Evolutionary conservation across 2,888 invertebrate species (phyloP).

Genomic region (Argynnis bischoffii): DNA sequence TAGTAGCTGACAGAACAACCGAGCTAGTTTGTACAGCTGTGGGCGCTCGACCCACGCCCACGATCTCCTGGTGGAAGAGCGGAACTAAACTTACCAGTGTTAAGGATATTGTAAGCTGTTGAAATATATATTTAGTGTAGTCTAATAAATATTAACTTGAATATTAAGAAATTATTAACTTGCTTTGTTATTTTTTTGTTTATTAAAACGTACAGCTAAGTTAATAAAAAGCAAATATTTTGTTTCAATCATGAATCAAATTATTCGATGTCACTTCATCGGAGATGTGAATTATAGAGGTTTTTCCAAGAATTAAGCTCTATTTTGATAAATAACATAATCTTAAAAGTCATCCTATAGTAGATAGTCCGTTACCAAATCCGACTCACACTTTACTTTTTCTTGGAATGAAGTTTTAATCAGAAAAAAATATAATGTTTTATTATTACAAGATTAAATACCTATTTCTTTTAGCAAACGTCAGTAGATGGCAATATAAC

Average conservation of each 20-base stretch:
- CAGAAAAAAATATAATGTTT: background rate
- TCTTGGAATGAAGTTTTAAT: too few relatives aligned
- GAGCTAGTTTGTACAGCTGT: constrained; percentile 89
- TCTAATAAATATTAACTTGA: background rate
- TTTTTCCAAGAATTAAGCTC: too few relatives aligned
- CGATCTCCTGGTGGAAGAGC: constrained; percentile 90
- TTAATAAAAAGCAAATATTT: too few relatives aligned
- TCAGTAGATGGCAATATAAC: constrained; percentile 85
- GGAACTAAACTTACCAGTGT: constrained; percentile 84
- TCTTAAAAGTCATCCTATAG: too few relatives aligned
- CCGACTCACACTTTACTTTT: too few relatives aligned
- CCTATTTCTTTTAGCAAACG: constrained; percentile 53
- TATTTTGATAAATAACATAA: too few relatives aligned
- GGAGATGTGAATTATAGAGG: too few relatives aligned
- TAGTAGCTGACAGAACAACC: constrained; percentile 89
- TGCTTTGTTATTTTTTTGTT: background rate
- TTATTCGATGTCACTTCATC: too few relatives aligned
- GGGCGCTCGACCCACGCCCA: constrained; percentile 90
- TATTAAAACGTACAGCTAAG: too few relatives aligned
- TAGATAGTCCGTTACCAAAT: too few relatives aligned
- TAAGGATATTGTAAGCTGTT: constrained; percentile 82
- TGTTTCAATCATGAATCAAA: too few relatives aligned
- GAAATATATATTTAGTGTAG: background rate
- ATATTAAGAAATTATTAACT: background rate
- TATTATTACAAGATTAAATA: background rate